Evolutionary conservation across 2,888 invertebrate genomes (phyloP).

Genomic region (Acronicta alni): DNA sequence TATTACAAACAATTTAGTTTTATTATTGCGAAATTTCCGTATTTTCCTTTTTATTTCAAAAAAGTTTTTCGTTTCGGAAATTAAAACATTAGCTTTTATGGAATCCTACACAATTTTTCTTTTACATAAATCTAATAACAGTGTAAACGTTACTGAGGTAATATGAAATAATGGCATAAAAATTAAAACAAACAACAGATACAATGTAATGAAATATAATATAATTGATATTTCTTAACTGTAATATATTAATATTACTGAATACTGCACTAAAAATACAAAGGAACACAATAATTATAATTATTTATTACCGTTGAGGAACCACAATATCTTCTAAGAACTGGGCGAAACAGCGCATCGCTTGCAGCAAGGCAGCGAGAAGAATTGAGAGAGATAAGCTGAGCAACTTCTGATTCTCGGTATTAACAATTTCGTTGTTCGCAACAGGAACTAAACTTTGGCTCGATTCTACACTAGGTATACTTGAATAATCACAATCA

Average conservation of each 20-base stretch:
- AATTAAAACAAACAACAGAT: conserved; percentile 66
- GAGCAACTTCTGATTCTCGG: conserved; percentile 87
- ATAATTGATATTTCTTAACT: conserved; percentile 66
- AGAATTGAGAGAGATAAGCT: conserved; percentile 90
- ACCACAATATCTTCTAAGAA: conserved; percentile 89
- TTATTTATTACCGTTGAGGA: conserved; percentile 79
- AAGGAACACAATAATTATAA: conserved; percentile 72
- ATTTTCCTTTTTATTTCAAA: neutral
- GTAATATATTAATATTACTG: conserved; percentile 73
- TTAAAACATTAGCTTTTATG: no score
- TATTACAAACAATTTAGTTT: conserved; percentile 57
- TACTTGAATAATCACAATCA: conserved; percentile 79
- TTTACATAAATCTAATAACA: no score
- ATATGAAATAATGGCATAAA: neutral
- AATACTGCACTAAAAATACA: conserved; percentile 83
- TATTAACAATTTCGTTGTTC: conserved; percentile 81
- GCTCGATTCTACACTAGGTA: conserved; percentile 74
- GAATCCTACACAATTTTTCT: neutral
- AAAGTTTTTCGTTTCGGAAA: no score
- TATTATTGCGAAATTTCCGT: conserved; percentile 38
- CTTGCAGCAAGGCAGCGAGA: conserved; percentile 90
- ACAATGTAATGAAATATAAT: conserved; percentile 82
- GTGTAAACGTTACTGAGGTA: neutral
- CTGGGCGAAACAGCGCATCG: conserved; percentile 90
- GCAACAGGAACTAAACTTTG: conserved; percentile 83